A percentile compares a stretch with the other conserved stretches of the same genome.
phyloP scores from a whole-genome alignment of 2,888 invertebrate species.

The Brachyptera risi region DNA sequence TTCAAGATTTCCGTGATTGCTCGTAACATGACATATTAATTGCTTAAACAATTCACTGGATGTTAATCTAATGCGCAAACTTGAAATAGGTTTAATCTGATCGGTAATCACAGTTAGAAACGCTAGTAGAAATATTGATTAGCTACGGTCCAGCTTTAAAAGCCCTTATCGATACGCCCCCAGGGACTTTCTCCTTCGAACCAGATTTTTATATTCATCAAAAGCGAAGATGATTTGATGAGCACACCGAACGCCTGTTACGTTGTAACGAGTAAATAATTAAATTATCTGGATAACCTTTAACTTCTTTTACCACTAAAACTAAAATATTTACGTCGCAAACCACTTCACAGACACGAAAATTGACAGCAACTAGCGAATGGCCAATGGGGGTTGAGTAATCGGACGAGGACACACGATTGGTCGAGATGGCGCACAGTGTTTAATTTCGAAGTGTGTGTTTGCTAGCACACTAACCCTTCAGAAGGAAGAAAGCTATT shows the following conservation, averaged over 20 bases:
- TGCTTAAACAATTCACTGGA: background rate
- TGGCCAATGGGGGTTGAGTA: constrained; percentile 7
- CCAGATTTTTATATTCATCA: too few species aligned
- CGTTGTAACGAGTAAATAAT: too few species aligned
- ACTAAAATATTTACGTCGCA: too few species aligned
- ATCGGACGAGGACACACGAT: background rate
- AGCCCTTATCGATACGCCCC: background rate
- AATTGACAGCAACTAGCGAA: background rate
- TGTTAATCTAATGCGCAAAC: constrained; percentile 14
- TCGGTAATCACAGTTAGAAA: constrained; percentile 22
- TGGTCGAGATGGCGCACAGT: background rate
- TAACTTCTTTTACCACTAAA: too few species aligned
- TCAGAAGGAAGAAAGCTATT: background rate
- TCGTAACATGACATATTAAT: background rate
- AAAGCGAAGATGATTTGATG: too few species aligned
- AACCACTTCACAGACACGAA: too few species aligned
- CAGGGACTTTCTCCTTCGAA: too few species aligned
- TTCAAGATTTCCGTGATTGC: background rate
- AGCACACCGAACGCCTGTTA: too few species aligned
- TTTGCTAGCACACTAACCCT: background rate
- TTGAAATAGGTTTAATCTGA: constrained; percentile 11
- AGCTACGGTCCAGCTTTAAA: constrained; percentile 1
- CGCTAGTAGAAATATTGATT: constrained; percentile 13
- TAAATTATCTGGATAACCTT: too few species aligned
- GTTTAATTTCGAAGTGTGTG: background rate